These are phyloP conservation scores for Clarias pachynema DNA, from an alignment of 2,797 vertebrate species.

Conservation along the genomic window DNA sequence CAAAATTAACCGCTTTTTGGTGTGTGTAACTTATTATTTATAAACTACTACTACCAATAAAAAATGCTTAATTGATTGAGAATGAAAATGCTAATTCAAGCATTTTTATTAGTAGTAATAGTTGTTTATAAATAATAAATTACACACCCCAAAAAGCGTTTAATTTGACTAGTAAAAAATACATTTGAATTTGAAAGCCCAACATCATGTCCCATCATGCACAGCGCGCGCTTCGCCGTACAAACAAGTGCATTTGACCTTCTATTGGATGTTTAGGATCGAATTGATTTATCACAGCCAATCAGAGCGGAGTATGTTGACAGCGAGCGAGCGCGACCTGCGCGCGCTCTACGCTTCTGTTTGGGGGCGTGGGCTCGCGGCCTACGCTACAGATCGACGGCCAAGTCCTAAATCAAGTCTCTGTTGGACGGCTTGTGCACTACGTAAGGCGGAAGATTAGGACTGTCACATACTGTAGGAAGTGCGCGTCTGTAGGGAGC, in stretches of 20 bases:
- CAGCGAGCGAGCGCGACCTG: background rate
- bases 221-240: slow-evolving; percentile 3
- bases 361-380: slow-evolving; percentile 48
- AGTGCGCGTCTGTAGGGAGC: background rate
- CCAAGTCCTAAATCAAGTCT: background rate
- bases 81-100: too few relatives aligned
- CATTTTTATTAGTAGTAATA: background rate
- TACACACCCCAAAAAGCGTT: background rate
- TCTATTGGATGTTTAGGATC: slow-evolving; percentile 42
- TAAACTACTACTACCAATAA: background rate
- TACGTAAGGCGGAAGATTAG: background rate
- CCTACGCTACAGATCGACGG: slow-evolving; percentile 56
- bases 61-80: background rate
- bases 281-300: slow-evolving; percentile 41
- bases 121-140: background rate
- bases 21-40: background rate
- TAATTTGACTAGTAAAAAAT: background rate
- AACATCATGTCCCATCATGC: slow-evolving; percentile 45
- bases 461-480: background rate
- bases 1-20: background rate
- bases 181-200: background rate
- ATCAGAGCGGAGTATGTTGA: slow-evolving; percentile 35
- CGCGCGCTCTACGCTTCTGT: slow-evolving; percentile 15
- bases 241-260: slow-evolving; percentile 22
- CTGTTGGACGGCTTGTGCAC: background rate